Percentiles rank a stretch among this genome's conserved stretches.
Conservation (phyloP, 1,140 invertebrate genomes). For the Drosophila orena region DNA sequence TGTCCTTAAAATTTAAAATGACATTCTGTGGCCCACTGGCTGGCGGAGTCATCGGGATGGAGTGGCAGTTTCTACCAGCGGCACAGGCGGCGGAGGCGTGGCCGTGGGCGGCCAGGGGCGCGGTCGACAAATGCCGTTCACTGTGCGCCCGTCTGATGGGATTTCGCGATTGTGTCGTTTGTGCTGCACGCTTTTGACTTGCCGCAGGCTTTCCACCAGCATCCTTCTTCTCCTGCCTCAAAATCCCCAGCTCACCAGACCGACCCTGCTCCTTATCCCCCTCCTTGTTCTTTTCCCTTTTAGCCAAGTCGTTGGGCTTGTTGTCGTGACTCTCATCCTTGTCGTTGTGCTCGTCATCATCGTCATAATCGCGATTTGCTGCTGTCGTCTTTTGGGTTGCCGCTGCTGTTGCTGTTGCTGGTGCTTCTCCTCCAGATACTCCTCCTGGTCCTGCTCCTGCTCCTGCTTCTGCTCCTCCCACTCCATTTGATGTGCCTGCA, state of each 20-base stretch:
- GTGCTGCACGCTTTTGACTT: conserved; percentile 76
- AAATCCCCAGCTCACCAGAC: neutral
- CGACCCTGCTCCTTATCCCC: conserved; percentile 9
- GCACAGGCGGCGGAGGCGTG: neutral
- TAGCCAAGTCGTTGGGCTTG: conserved; percentile 59
- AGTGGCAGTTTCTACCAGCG: conserved; percentile 27
- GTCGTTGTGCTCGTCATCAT: conserved; percentile 74
- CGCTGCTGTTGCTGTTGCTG: conserved; percentile 17
- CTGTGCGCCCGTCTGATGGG: conserved; percentile 84
- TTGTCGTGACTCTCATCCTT: conserved; percentile 51
- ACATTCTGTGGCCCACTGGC: conserved; percentile 70
- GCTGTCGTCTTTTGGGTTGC: conserved; percentile 63
- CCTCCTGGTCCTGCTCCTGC: conserved; percentile 5
- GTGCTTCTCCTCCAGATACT: conserved; percentile 1
- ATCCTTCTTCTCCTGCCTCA: conserved; percentile 27
- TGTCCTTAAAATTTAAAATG: conserved; percentile 88
- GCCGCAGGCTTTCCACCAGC: conserved; percentile 64
- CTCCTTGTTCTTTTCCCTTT: conserved; percentile 19
- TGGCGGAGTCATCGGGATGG: conserved; percentile 17
- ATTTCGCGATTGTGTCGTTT: conserved; percentile 84
- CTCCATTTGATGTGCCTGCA: conserved; percentile 53
- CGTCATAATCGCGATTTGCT: conserved; percentile 80
- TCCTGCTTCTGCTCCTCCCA: conserved; percentile 10
- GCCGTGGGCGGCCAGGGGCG: conserved; percentile 23
- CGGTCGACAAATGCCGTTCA: conserved; percentile 79